Evolutionary conservation across 2,888 invertebrate genomes (phyloP).

Genomic region (Plebejus anna): DNA sequence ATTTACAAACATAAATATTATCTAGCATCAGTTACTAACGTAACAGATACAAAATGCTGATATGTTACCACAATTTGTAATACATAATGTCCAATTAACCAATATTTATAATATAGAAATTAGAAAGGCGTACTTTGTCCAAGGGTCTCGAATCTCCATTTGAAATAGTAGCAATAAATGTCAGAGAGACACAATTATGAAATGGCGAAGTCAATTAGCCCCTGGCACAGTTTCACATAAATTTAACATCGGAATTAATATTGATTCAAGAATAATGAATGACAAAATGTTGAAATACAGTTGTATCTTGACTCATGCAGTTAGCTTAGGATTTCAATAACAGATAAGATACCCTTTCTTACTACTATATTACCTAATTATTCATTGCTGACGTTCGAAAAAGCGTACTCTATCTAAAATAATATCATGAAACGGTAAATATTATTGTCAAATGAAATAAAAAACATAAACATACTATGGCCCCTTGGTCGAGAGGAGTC

Average conservation of each 20-base stretch:
- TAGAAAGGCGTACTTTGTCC: conserved; percentile 7
- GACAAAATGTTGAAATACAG: conserved; percentile 4
- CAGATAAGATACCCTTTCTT: neutral
- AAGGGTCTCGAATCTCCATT: conserved; percentile 8
- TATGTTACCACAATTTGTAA: neutral
- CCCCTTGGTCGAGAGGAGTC: too few relatives aligned
- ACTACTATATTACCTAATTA: neutral
- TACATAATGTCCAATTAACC: neutral
- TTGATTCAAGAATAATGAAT: conserved; percentile 17
- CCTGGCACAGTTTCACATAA: conserved; percentile 14
- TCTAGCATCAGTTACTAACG: neutral
- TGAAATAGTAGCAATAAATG: conserved; percentile 16
- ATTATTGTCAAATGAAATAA: too few relatives aligned
- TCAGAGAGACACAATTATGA: conserved; percentile 20
- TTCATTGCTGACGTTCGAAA: too few relatives aligned
- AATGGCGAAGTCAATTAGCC: conserved; percentile 20
- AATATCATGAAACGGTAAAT: too few relatives aligned
- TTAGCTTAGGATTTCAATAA: neutral
- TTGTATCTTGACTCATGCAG: neutral
- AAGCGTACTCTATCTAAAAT: too few relatives aligned
- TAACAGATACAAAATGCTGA: neutral
- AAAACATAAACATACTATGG: too few relatives aligned
- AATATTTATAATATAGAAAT: neutral
- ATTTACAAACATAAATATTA: neutral
- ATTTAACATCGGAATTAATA: conserved; percentile 13